A percentile compares a stretch with the other conserved stretches of the same genome.
Evolutionary conservation across 1,140 invertebrate species (phyloP).

Genomic region (Drosophila lacertosa): DNA sequence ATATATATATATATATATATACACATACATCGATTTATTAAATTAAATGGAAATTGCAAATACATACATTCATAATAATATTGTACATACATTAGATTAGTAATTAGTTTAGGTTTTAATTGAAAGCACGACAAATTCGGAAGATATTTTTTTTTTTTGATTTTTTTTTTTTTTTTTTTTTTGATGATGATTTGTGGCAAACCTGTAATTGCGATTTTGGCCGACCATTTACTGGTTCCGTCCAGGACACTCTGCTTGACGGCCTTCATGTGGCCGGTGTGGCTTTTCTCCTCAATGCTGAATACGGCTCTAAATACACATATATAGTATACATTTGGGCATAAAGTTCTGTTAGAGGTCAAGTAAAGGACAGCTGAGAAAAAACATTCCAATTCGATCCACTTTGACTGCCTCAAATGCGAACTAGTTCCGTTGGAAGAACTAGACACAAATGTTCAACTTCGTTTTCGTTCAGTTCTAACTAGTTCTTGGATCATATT

Average conservation of each 20-base stretch:
- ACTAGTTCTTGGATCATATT: too few species aligned
- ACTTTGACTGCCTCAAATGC: too few species aligned
- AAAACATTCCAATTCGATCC: too few species aligned
- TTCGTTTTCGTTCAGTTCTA: too few species aligned
- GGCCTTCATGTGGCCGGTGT: constrained; percentile 97
- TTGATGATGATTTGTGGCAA: too few species aligned
- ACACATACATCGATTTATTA: not conserved
- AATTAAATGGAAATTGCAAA: constrained; percentile 9
- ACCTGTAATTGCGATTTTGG: constrained; percentile 99
- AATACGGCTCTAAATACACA: constrained; percentile 93
- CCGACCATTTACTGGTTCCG: constrained; percentile 99
- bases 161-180: too few species aligned
- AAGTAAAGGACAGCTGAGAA: too few species aligned
- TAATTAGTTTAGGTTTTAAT: constrained; percentile 12
- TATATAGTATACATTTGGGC: constrained; percentile 30
- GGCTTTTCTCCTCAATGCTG: constrained; percentile 96
- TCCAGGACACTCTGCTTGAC: constrained; percentile 99
- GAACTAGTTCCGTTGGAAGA: too few species aligned
- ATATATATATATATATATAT: not conserved
- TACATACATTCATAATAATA: constrained; percentile 33
- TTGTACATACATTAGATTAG: constrained; percentile 21
- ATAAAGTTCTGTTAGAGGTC: constrained; percentile 5
- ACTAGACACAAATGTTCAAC: too few species aligned
- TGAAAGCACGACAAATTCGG: constrained; percentile 29
- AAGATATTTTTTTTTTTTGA: too few species aligned